Percentiles rank a stretch among this genome's conserved stretches.
Conservation (phyloP, 2,113 vertebrate species). For the Aspiorhynchus laticeps region DNA sequence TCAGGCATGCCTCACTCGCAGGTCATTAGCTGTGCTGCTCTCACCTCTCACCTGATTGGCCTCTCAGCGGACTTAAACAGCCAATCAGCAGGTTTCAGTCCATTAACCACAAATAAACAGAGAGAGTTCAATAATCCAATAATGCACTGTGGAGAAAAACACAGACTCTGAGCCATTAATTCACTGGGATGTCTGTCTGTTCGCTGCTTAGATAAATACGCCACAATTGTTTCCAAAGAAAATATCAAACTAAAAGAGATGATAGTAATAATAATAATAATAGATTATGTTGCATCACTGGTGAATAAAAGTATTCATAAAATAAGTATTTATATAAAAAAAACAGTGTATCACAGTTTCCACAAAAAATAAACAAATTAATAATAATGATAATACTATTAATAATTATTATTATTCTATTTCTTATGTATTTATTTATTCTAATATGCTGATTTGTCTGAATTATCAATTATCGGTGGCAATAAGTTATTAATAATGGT, state of each 20-base stretch:
- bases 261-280: not conserved
- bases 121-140: slow-evolving; percentile 29
- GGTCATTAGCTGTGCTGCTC: not conserved
- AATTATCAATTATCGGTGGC: not conserved
- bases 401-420: not conserved
- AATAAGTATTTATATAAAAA: not conserved
- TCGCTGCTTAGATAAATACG: not conserved
- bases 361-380: not conserved
- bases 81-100: slow-evolving; percentile 25
- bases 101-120: slow-evolving; percentile 15
- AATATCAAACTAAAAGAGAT: not conserved
- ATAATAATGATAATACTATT: not conserved
- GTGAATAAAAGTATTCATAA: not conserved
- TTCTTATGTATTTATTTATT: not conserved
- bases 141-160: not conserved
- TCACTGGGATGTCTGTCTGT: not conserved
- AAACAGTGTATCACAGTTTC: not conserved
- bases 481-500: not conserved
- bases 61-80: not conserved
- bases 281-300: not conserved
- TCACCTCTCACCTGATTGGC: slow-evolving; percentile 12
- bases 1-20: not conserved
- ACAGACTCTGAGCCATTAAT: not conserved
- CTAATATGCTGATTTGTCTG: too few relatives aligned
- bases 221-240: not conserved